These are phyloP conservation scores for Loripinus fragilis DNA, from an alignment of 2,888 invertebrate species.

Conservation along the genomic window DNA sequence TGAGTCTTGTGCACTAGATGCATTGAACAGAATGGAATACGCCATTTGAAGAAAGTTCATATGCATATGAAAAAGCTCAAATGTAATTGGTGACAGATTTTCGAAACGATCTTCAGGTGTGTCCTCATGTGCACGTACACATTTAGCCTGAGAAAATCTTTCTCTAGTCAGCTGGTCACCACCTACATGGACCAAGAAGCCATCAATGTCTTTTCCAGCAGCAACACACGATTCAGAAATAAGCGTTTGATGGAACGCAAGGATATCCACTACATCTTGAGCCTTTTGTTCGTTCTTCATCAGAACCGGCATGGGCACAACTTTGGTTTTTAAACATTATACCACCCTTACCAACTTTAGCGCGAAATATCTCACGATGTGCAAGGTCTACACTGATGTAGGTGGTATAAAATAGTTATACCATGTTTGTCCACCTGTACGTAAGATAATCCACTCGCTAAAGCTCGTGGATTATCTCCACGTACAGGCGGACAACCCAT, in stretches of 20 bases:
- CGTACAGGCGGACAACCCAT: no score
- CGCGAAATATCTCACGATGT: no score
- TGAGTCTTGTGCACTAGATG: constrained; percentile 31
- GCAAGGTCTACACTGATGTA: no score
- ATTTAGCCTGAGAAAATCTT: constrained; percentile 27
- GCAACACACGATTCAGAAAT: constrained; percentile 21
- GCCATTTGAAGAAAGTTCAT: constrained; percentile 48
- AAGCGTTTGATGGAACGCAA: constrained; percentile 46
- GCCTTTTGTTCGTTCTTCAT: constrained; percentile 50
- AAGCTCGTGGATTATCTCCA: no score
- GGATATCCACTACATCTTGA: constrained; percentile 51
- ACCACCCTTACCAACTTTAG: no score
- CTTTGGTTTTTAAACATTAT: constrained; percentile 19
- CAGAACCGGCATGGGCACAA: constrained; percentile 42
- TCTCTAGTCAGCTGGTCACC: constrained; percentile 32
- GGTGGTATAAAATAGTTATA: no score
- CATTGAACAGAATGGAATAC: constrained; percentile 42
- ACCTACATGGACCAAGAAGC: constrained; percentile 24
- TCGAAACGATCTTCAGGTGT: constrained; percentile 32
- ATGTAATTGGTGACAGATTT: constrained; percentile 39
- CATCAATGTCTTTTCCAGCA: not conserved
- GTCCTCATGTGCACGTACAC: constrained; percentile 1
- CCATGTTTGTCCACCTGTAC: no score
- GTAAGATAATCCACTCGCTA: no score
- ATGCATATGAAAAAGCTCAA: constrained; percentile 52